Conservation (phyloP, 2,888 invertebrate genomes). For the Portevinia maculata region DNA sequence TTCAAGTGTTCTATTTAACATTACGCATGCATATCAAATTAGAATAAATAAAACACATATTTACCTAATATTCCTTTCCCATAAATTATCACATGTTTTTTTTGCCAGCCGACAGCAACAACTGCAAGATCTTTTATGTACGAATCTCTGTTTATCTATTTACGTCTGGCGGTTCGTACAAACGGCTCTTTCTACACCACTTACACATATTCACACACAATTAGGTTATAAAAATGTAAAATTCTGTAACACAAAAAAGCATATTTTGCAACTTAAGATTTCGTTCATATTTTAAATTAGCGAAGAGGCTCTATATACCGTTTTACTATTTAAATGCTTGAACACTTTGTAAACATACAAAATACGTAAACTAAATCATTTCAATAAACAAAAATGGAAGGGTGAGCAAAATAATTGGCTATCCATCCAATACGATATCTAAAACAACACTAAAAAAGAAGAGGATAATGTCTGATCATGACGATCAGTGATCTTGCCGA, state of each 20-base stretch:
- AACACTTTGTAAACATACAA: conserved; percentile 31
- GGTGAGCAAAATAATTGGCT: conserved; percentile 10
- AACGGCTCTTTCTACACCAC: conserved; percentile 41
- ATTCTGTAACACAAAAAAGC: conserved; percentile 21
- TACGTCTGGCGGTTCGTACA: conserved; percentile 55
- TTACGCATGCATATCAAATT: neutral
- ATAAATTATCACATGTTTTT: conserved; percentile 35
- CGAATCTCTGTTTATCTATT: conserved; percentile 58
- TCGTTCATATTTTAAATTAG: neutral
- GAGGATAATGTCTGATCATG: conserved; percentile 38
- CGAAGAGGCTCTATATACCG: conserved; percentile 1
- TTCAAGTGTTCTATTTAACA: neutral
- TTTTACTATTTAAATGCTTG: conserved; percentile 19
- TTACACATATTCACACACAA: conserved; percentile 59
- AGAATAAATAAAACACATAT: conserved; percentile 7
- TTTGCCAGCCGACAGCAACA: conserved; percentile 30
- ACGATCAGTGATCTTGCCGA: conserved; percentile 65
- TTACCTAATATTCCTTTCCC: conserved; percentile 32
- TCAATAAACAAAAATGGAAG: conserved; percentile 28
- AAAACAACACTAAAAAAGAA: conserved; percentile 58
- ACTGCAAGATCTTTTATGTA: conserved; percentile 22
- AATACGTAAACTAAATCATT: conserved; percentile 28
- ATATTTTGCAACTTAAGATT: conserved; percentile 9
- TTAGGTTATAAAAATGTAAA: conserved; percentile 56
- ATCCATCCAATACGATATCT: conserved; percentile 54